Evolutionary conservation across 1,140 invertebrate genomes (phyloP).

Genomic region (Pantala flavescens): DNA sequence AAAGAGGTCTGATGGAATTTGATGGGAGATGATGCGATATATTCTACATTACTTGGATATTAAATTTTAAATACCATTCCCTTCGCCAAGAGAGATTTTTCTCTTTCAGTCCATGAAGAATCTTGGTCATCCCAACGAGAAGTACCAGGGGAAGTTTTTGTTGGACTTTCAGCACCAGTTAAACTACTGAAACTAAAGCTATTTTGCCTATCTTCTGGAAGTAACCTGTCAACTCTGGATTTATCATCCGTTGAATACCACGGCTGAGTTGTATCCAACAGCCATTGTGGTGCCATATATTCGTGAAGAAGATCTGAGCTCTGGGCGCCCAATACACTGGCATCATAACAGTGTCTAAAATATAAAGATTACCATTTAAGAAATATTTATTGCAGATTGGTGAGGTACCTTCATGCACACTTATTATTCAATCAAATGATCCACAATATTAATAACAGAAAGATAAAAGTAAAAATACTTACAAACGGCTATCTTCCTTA

Average conservation of each 20-base stretch:
- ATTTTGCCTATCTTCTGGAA: conserved; percentile 35
- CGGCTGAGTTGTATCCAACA: conserved; percentile 44
- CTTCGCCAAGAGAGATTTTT: conserved; percentile 45
- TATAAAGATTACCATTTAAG: conserved; percentile 22
- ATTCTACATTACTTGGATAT: neutral
- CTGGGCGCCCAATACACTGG: conserved; percentile 38
- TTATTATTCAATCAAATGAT: conserved; percentile 24
- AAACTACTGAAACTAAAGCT: conserved; percentile 28
- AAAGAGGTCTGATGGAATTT: no score
- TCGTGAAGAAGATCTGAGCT: conserved; percentile 45
- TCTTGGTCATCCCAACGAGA: conserved; percentile 30
- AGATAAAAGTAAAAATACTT: neutral
- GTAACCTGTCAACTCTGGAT: conserved; percentile 18
- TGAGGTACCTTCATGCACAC: no score
- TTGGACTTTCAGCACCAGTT: conserved; percentile 15
- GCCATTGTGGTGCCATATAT: conserved; percentile 53
- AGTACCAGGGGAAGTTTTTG: conserved; percentile 23
- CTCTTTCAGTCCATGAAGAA: conserved; percentile 40
- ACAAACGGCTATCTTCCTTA: conserved; percentile 11
- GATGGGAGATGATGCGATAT: no score
- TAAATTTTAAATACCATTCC: conserved; percentile 40
- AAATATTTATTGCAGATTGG: neutral
- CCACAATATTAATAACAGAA: neutral
- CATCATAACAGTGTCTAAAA: conserved; percentile 31
- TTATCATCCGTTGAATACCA: conserved; percentile 34